A percentile compares a stretch with the other conserved stretches of the same genome.
Conservation (phyloP, 2,888 invertebrate species). For the Adelphocoris suturalis region DNA sequence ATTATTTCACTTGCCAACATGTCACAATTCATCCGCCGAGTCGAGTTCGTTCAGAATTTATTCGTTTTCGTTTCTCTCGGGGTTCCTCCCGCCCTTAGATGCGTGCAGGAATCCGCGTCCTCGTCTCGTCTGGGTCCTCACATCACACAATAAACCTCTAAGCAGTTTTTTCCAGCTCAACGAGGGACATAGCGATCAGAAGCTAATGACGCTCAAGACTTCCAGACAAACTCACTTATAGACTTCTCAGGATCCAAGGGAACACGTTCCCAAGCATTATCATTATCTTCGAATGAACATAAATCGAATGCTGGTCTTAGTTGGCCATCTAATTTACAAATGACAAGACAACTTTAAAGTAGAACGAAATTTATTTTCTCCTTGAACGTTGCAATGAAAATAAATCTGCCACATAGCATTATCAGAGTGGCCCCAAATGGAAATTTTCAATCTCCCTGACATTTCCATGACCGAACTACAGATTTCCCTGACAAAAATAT, state of each 20-base stretch:
- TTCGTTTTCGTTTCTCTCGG: conserved; percentile 9
- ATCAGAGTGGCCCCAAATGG: too few relatives aligned
- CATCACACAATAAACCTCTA: background rate
- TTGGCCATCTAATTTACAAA: too few relatives aligned
- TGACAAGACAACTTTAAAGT: too few relatives aligned
- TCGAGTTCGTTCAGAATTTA: conserved; percentile 20
- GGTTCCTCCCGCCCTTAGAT: background rate
- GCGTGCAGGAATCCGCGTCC: conserved; percentile 20
- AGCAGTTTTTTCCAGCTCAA: conserved; percentile 4
- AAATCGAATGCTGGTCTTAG: background rate
- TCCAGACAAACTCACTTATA: background rate
- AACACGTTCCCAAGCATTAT: background rate
- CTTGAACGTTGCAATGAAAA: too few relatives aligned
- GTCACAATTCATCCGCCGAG: conserved; percentile 51
- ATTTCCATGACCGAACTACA: too few relatives aligned
- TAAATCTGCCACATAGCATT: too few relatives aligned
- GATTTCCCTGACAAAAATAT: too few relatives aligned
- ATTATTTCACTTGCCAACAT: conserved; percentile 57
- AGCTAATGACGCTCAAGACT: background rate
- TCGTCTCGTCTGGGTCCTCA: background rate
- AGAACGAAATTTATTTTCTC: too few relatives aligned
- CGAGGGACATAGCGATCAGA: background rate
- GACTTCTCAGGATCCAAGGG: background rate
- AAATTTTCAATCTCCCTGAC: too few relatives aligned
- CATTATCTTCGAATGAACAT: background rate